These are phyloP conservation scores for Frankliniella fusca DNA, from an alignment of 2,888 invertebrate species.

Conservation along the genomic window DNA sequence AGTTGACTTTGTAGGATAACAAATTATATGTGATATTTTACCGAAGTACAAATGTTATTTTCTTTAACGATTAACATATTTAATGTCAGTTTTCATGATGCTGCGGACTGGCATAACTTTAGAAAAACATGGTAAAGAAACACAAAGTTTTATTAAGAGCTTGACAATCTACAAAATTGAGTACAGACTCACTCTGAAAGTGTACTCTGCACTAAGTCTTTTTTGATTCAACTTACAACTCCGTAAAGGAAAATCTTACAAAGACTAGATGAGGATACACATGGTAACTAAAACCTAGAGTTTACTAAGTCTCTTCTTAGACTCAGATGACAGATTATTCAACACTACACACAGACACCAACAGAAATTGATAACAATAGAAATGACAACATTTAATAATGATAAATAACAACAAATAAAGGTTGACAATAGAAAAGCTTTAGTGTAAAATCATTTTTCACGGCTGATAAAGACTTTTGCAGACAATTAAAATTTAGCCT, in stretches of 20 bases:
- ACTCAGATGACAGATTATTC: not conserved
- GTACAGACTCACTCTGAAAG: not conserved
- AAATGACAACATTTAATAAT: constrained; percentile 20
- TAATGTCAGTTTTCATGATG: too few species aligned
- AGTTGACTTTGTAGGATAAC: constrained; percentile 45
- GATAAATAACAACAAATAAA: constrained; percentile 23
- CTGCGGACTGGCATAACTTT: too few species aligned
- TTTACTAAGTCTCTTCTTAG: not conserved
- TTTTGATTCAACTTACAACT: not conserved
- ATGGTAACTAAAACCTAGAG: constrained; percentile 26
- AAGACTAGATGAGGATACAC: constrained; percentile 20
- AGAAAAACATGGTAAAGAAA: not conserved
- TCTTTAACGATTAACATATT: too few species aligned
- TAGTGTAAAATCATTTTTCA: not conserved
- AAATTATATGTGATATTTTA: not conserved
- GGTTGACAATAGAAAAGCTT: not conserved
- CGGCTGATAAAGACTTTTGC: not conserved
- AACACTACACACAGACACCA: constrained; percentile 21
- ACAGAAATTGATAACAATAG: constrained; percentile 12
- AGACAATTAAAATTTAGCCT: constrained; percentile 13
- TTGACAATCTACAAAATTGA: constrained; percentile 11
- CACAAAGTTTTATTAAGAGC: constrained; percentile 23
- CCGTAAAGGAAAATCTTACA: constrained; percentile 11
- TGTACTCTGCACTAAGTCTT: not conserved
- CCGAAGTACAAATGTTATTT: not conserved